Evolutionary conservation across 2,113 vertebrate genomes (phyloP).

Genomic region (Ochotona curzoniae): DNA sequence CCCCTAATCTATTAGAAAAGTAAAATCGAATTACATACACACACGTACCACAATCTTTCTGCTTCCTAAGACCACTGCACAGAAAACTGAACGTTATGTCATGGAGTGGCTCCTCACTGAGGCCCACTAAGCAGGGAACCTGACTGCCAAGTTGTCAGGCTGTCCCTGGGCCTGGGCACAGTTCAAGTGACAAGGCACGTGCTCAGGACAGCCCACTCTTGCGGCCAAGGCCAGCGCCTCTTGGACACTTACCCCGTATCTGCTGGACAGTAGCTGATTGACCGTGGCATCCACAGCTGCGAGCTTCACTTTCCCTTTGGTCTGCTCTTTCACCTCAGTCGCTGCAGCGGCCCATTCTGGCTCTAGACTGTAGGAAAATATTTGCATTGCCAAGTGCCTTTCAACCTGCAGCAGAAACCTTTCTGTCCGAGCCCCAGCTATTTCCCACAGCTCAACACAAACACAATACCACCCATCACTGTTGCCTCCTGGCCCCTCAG

Average conservation of each 20-base stretch:
- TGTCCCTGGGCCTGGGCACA: too few species aligned
- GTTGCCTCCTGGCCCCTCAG: fast-evolving
- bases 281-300: conserved; percentile 95
- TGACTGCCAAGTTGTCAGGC: too few species aligned
- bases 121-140: too few species aligned
- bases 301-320: conserved; percentile 95
- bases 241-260: conserved; percentile 92
- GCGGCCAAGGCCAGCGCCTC: neutral
- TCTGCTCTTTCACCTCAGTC: conserved; percentile 93
- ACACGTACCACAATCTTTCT: neutral
- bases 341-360: conserved; percentile 98
- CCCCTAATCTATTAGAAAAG: conserved; percentile 90
- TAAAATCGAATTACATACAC: neutral
- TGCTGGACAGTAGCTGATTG: conserved; percentile 90
- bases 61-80: neutral
- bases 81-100: too few species aligned
- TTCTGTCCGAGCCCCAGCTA: too few species aligned
- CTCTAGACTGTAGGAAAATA: conserved; percentile 88
- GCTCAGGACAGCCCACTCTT: too few species aligned
- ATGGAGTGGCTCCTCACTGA: too few species aligned
- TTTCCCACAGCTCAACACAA: fast-evolving
- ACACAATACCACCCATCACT: fast-evolving
- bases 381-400: neutral
- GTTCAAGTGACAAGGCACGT: too few species aligned
- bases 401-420: neutral